A percentile compares a stretch with the other conserved stretches of the same genome.
phyloP scores from a whole-genome alignment of 2,113 vertebrate species.

The Bombycilla garrulus region DNA sequence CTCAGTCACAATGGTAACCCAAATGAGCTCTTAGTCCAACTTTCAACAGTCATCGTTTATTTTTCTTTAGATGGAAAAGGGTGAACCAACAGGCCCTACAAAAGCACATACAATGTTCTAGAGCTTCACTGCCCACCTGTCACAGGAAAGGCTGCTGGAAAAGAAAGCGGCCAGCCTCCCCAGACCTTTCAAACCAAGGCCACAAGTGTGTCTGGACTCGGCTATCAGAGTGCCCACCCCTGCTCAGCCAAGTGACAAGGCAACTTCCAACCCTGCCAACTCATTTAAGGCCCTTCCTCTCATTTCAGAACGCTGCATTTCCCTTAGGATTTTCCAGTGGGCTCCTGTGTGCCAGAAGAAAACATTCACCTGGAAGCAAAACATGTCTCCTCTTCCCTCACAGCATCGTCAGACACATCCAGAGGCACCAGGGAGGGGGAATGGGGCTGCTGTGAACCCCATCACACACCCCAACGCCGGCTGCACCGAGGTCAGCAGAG shows the following conservation, averaged over 20 bases:
- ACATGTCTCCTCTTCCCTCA: accelerated
- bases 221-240: not conserved
- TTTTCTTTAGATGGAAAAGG: not conserved
- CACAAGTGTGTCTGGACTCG: not conserved
- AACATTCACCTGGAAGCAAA: not conserved
- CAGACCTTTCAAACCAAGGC: not conserved
- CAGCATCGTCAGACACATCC: not conserved
- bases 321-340: not conserved
- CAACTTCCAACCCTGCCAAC: not conserved
- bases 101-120: not conserved
- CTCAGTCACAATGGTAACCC: not conserved
- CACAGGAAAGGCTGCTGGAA: not conserved
- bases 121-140: not conserved
- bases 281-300: not conserved
- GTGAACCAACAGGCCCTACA: not conserved
- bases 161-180: not conserved
- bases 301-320: not conserved
- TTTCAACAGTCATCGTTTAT: not conserved
- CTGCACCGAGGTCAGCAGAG: not conserved
- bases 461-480: no score
- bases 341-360: not conserved
- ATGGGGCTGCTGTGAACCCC: not conserved
- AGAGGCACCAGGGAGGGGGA: not conserved
- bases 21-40: not conserved
- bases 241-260: not conserved